phyloP scores from a whole-genome alignment of 2,113 vertebrate species.

The Bos javanicus region DNA sequence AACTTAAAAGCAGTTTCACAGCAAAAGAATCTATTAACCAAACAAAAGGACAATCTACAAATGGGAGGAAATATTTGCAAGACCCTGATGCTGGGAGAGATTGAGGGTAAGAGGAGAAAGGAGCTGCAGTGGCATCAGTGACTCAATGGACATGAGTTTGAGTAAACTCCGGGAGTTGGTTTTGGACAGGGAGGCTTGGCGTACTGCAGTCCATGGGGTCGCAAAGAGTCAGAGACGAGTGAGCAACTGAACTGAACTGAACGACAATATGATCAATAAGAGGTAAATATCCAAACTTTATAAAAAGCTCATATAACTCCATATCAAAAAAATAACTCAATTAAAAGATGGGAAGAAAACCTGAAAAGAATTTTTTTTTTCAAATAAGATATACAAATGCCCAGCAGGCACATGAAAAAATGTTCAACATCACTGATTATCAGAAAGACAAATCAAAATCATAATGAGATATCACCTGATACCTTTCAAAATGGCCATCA shows the following conservation, averaged over 20 bases:
- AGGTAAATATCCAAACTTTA: neutral
- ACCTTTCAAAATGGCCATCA: neutral
- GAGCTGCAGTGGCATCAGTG: neutral
- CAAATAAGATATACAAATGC: neutral
- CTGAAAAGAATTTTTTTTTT: neutral
- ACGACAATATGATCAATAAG: neutral
- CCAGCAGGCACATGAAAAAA: neutral
- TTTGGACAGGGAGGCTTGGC: neutral
- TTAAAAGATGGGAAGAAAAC: neutral
- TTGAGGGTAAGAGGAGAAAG: neutral
- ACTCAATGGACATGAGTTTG: neutral
- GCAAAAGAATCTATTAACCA: neutral
- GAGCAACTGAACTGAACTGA: neutral
- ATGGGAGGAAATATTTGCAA: neutral
- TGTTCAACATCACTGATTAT: neutral
- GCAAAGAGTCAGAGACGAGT: fast-evolving
- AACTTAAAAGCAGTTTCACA: neutral
- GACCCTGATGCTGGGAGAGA: neutral
- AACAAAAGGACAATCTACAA: neutral
- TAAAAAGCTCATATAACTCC: neutral
- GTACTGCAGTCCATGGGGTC: fast-evolving
- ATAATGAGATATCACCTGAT: neutral
- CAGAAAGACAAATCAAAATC: neutral
- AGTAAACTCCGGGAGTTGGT: neutral
- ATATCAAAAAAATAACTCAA: neutral